phyloP scores from a whole-genome alignment of 1,140 invertebrate genomes.

The Drosophila pectinifera region DNA sequence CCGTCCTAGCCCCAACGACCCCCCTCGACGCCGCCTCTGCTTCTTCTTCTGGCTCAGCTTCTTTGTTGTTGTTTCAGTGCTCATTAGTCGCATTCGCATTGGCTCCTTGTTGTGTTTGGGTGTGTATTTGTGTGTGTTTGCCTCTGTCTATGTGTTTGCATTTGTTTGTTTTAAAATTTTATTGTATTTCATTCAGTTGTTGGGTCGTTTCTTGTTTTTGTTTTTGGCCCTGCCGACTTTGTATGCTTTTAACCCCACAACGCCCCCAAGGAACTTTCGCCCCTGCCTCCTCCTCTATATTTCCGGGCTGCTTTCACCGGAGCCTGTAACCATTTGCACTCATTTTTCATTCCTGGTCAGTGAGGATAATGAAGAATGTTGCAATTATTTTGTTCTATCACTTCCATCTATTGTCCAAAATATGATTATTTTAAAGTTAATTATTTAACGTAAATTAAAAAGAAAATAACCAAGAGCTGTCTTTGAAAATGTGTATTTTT shows the following conservation, averaged over 20 bases:
- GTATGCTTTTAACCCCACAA: constrained; percentile 24
- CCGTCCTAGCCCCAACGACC: background rate
- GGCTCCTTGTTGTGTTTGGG: constrained; percentile 58
- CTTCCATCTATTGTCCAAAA: background rate
- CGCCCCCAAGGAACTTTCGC: constrained; percentile 15
- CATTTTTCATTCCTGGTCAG: constrained; percentile 15
- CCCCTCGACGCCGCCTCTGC: background rate
- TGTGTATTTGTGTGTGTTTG: constrained; percentile 44
- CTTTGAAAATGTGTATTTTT: too few relatives aligned
- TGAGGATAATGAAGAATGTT: background rate
- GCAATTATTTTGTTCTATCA: constrained; percentile 1
- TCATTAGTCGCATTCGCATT: constrained; percentile 71
- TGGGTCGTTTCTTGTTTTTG: constrained; percentile 16
- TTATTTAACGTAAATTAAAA: background rate
- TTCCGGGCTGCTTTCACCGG: constrained; percentile 1
- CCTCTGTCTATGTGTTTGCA: constrained; percentile 56
- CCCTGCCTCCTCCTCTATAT: constrained; percentile 1
- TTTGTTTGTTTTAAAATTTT: constrained; percentile 76
- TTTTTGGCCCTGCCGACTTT: constrained; percentile 20
- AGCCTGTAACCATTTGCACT: constrained; percentile 8
- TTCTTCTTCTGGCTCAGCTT: constrained; percentile 21
- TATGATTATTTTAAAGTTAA: too few relatives aligned
- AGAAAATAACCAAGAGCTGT: too few relatives aligned
- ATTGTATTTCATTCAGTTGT: constrained; percentile 69
- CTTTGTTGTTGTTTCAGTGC: constrained; percentile 62